phyloP scores from a whole-genome alignment of 1,140 invertebrate species.

The Cylas formicarius region DNA sequence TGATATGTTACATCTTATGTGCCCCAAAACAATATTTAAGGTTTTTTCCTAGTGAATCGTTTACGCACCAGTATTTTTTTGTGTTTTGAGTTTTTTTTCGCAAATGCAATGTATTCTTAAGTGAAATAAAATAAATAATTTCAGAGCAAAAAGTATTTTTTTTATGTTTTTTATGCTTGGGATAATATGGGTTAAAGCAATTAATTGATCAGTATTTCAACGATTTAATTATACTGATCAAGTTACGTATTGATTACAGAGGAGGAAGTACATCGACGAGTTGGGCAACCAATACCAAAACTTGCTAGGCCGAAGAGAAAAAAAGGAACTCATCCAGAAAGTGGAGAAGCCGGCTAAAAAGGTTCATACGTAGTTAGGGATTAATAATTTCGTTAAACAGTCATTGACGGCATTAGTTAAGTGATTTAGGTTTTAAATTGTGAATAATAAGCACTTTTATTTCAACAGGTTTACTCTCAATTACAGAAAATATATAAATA shows the following conservation, averaged over 20 bases:
- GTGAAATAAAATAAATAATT: too few relatives aligned
- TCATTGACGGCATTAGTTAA: neutral
- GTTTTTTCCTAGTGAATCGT: too few relatives aligned
- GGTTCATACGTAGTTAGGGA: constrained; percentile 16
- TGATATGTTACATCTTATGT: too few relatives aligned
- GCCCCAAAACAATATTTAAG: too few relatives aligned
- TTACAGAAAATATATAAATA: too few relatives aligned
- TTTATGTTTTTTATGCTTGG: constrained; percentile 2
- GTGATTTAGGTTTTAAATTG: too few relatives aligned
- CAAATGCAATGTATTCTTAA: too few relatives aligned
- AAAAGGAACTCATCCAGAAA: constrained; percentile 25
- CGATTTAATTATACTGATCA: neutral
- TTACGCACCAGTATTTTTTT: too few relatives aligned
- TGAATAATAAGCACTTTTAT: too few relatives aligned
- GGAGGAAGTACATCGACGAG: constrained; percentile 23
- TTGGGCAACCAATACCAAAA: constrained; percentile 33
- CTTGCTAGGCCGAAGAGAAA: constrained; percentile 26
- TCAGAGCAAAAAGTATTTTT: too few relatives aligned
- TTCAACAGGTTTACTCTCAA: too few relatives aligned
- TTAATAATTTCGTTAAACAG: neutral
- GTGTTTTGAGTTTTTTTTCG: too few relatives aligned
- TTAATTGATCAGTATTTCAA: neutral
- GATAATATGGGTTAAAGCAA: neutral
- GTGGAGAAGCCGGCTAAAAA: constrained; percentile 31
- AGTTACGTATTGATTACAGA: constrained; percentile 25